A percentile compares a stretch with the other conserved stretches of the same genome.
Conservation (phyloP, 1,140 invertebrate genomes). For the Lutraria rhynchaena region DNA sequence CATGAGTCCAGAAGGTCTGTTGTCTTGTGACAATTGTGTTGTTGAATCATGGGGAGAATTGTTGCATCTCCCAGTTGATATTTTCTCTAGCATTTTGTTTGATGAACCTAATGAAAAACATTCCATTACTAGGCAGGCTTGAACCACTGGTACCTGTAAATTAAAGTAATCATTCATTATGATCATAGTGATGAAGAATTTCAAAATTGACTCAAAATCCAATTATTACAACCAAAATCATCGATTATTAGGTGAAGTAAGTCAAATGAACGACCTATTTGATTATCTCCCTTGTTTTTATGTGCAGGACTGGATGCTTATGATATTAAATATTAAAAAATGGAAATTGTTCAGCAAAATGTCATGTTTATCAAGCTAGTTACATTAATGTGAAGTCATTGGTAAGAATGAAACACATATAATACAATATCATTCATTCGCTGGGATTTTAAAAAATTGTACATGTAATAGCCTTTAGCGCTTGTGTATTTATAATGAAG, state of each 20-base stretch:
- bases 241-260: too few species aligned
- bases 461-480: too few species aligned
- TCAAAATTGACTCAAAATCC: too few species aligned
- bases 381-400: background rate
- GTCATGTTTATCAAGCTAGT: background rate
- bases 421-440: background rate
- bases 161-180: too few species aligned
- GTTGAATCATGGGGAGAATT: conserved; percentile 24
- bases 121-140: background rate
- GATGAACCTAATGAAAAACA: conserved; percentile 44
- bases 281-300: too few species aligned
- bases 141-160: background rate
- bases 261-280: too few species aligned
- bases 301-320: too few species aligned
- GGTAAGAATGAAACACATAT: background rate
- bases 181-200: too few species aligned
- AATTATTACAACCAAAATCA: too few species aligned
- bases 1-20: too few species aligned
- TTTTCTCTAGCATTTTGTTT: conserved; percentile 37
- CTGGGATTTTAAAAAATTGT: background rate
- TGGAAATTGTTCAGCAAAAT: background rate
- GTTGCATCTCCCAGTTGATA: conserved; percentile 51
- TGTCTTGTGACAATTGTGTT: too few species aligned
- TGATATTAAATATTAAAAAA: background rate
- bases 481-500: too few species aligned